Conservation (phyloP, 2,113 vertebrate species). For the Conger conger region DNA sequence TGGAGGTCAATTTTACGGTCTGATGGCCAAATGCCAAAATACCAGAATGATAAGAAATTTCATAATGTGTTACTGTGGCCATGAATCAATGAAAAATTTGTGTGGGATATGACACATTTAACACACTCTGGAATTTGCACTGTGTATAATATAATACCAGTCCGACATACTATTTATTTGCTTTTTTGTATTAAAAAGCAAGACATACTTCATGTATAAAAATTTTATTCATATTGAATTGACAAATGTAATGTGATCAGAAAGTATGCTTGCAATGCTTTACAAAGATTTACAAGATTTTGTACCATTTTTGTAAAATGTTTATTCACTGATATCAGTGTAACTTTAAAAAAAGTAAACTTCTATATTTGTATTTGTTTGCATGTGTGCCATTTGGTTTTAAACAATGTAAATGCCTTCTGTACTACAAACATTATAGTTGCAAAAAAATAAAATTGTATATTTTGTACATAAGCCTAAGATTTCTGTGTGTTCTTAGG, state of each 20-base stretch:
- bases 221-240: conserved; percentile 2
- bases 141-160: not conserved
- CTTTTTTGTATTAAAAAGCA: not conserved
- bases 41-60: not conserved
- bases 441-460: not conserved
- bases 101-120: not conserved
- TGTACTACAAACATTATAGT: not conserved
- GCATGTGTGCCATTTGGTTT: not conserved
- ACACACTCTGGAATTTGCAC: not conserved
- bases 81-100: not conserved
- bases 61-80: not conserved
- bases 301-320: conserved; percentile 45
- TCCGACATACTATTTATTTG: not conserved
- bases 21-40: not conserved
- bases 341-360: conserved; percentile 34
- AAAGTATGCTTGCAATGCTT: not conserved
- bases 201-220: not conserved
- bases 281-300: not conserved
- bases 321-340: conserved; percentile 34
- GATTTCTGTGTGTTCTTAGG: not conserved
- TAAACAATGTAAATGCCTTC: not conserved
- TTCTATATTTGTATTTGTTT: not conserved
- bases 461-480: not conserved
- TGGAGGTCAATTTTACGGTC: not conserved
- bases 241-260: not conserved